Evolutionary conservation across 1,140 invertebrate genomes (phyloP).

Genomic region (Eupeodes corollae): DNA sequence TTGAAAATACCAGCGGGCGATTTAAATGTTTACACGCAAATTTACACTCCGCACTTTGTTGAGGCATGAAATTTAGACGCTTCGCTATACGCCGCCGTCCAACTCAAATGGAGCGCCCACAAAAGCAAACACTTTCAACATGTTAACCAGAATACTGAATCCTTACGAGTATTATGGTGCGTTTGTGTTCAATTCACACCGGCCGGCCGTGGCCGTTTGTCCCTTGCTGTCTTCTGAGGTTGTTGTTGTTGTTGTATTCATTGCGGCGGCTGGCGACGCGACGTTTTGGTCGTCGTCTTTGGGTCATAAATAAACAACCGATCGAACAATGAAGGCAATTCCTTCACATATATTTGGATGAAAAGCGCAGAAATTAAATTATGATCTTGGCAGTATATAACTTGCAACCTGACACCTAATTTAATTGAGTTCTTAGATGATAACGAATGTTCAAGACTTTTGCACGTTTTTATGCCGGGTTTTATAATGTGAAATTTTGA

Average conservation of each 20-base stretch:
- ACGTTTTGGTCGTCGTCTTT: too few species aligned
- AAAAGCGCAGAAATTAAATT: too few species aligned
- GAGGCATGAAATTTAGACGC: not conserved
- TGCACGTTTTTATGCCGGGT: not conserved
- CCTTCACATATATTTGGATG: too few species aligned
- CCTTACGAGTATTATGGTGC: not conserved
- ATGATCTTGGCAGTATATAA: too few species aligned
- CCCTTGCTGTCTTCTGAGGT: too few species aligned
- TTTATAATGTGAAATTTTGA: too few species aligned
- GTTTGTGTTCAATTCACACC: not conserved
- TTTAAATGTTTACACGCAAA: conserved; percentile 3
- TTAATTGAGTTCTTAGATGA: conserved; percentile 3
- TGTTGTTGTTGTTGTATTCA: not conserved
- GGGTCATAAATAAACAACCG: too few species aligned
- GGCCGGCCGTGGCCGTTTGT: too few species aligned
- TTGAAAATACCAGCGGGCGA: conserved; percentile 2
- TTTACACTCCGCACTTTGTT: conserved; percentile 1
- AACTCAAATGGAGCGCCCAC: not conserved
- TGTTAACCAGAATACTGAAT: not conserved
- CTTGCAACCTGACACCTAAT: not conserved
- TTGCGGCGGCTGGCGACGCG: not conserved
- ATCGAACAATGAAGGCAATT: too few species aligned
- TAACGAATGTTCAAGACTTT: not conserved
- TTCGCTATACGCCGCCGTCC: not conserved
- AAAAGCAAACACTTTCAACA: not conserved